Evolutionary conservation across 2,797 vertebrate species (phyloP).

Genomic region (Parambassis ranga): DNA sequence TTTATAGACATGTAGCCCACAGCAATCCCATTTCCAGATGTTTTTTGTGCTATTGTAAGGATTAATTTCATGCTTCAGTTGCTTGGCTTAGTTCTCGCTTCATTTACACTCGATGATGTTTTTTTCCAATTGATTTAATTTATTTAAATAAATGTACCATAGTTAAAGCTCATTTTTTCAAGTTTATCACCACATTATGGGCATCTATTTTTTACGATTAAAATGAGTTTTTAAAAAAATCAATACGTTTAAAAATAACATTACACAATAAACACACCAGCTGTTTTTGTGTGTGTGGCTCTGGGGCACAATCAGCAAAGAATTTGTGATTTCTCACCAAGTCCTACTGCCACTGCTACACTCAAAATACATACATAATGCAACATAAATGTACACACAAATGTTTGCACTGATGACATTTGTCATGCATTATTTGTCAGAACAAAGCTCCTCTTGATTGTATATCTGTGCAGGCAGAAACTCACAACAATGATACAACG

Average conservation of each 20-base stretch:
- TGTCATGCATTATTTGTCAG: neutral
- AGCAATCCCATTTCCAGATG: slow-evolving; percentile 45
- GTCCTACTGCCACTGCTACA: neutral
- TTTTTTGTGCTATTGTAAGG: slow-evolving; percentile 29
- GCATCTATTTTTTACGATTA: neutral
- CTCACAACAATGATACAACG: too few species aligned
- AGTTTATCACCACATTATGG: neutral
- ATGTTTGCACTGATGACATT: too few species aligned
- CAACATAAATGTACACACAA: too few species aligned
- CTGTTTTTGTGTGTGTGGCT: neutral
- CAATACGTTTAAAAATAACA: neutral
- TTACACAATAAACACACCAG: neutral
- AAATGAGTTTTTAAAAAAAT: neutral
- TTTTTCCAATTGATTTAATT: slow-evolving; percentile 44
- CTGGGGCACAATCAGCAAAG: too few species aligned
- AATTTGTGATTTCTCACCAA: too few species aligned
- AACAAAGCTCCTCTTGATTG: too few species aligned
- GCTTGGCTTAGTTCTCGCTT: slow-evolving; percentile 32
- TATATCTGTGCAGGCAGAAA: too few species aligned
- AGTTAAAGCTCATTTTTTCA: slow-evolving; percentile 2
- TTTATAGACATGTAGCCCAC: neutral
- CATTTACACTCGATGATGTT: slow-evolving; percentile 40
- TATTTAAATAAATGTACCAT: slow-evolving; percentile 24
- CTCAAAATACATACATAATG: too few species aligned
- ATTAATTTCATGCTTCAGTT: slow-evolving; percentile 58